Base-by-base conservation (phyloP, 2,888 invertebrate species). In the Argyresthia goedartella region DNA sequence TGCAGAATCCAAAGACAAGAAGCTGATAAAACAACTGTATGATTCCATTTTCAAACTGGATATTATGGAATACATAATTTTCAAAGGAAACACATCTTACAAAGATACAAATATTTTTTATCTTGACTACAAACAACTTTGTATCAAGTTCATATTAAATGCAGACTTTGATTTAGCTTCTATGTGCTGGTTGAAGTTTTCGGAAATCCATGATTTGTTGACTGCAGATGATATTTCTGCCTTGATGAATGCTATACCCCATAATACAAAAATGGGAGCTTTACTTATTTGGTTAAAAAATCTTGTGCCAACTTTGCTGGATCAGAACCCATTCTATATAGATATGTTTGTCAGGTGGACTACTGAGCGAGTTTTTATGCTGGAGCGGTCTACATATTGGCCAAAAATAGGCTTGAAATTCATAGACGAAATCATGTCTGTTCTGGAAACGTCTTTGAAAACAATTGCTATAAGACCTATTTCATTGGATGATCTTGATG, bases 341-440 rank as follows among this genome's bases (percentile, higher is more conserved):
- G 87, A 87, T 60, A 59, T 82, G 55, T 77, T 87, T 68, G 84
- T 85, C 3, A 78, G 78, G 59, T 87, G 87, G 87, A 76, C 81
- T 11, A 77, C 76, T 58, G 80, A 84, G 57, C 77, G 84, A 58
- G 73, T 86, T 57, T 81, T 86, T 60, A 63, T 68, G 42, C 65
- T 87, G 44, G 87, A 88, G 62, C 73, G 80, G 54, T 84, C 86
- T 36, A 60, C 68, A 53, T 85, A 85, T 63, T 88, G 87, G 87
- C 87, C 87, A 33, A 87, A 87, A 71, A 82, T 87, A 57, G 87
- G 86, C 1, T 62, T 81, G 8, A 86, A 81, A 61, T 85, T 82
- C 59, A 71, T 81, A 58, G 77, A 80, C 58, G 77, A 81, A 60
- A 69, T 85, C 48, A 66, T 71, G 54, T 56, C 57, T 52, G 74